Percentiles rank a stretch among this genome's conserved stretches.
These are phyloP conservation scores for Serilophus lunatus DNA, from an alignment of 2,113 vertebrate genomes.

Conservation along the genomic window DNA sequence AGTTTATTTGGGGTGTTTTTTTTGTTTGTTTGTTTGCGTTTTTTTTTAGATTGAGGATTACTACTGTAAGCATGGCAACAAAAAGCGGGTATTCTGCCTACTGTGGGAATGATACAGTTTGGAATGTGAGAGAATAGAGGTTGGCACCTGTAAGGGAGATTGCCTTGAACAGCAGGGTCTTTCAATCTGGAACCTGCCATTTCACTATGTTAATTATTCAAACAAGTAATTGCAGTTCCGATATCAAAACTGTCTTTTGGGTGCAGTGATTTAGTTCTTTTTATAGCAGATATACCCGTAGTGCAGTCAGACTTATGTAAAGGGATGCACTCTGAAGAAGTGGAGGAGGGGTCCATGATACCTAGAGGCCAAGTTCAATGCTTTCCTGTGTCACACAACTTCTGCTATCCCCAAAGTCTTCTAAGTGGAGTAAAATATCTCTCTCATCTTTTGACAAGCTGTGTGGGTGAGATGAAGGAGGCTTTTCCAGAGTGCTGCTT, in stretches of 20 bases:
- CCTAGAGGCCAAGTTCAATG: background rate
- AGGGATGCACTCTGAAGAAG: background rate
- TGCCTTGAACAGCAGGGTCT: background rate
- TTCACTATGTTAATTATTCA: background rate
- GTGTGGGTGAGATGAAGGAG: background rate
- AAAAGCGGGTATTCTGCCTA: background rate
- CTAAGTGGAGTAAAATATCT: background rate
- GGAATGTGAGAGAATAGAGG: background rate
- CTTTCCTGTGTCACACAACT: background rate
- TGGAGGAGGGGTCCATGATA: background rate
- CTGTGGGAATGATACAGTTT: background rate
- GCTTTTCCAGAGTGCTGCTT: background rate
- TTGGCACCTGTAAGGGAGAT: background rate
- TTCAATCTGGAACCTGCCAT: background rate
- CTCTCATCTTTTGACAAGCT: background rate
- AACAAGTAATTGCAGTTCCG: background rate
- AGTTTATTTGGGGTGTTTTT: background rate
- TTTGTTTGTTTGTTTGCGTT: no score
- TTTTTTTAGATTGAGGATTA: background rate
- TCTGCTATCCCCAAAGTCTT: background rate
- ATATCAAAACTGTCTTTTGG: background rate
- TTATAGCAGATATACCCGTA: background rate
- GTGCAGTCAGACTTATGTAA: background rate
- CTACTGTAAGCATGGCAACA: background rate
- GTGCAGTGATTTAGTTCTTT: background rate